Percentiles rank a stretch among this genome's conserved stretches.
Conservation (phyloP, 2,888 invertebrate species). For the Flexamia atlantica region DNA sequence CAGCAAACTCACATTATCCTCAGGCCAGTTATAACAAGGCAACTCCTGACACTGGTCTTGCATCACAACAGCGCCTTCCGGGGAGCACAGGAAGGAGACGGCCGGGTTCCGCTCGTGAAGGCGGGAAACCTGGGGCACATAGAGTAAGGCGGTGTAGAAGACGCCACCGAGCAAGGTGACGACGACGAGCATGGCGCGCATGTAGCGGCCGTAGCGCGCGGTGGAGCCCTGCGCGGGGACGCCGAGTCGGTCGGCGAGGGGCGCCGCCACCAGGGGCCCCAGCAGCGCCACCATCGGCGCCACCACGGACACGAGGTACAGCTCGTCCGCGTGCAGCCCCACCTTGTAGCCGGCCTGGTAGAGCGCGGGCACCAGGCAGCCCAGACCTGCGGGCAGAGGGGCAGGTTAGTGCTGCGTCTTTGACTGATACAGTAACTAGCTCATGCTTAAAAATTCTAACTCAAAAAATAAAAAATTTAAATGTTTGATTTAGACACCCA, state of each 20-base stretch:
- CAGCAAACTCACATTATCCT: slow-evolving; percentile 72
- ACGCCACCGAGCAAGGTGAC: slow-evolving; percentile 83
- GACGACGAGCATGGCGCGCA: slow-evolving; percentile 83
- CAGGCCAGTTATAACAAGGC: slow-evolving; percentile 83
- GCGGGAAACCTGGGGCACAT: slow-evolving; percentile 82
- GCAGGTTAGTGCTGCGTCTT: no score
- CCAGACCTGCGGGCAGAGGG: slow-evolving; percentile 81
- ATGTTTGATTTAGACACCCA: no score
- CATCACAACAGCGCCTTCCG: slow-evolving; percentile 83
- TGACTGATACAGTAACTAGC: no score
- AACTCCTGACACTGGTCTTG: slow-evolving; percentile 85
- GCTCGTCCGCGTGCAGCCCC: slow-evolving; percentile 86
- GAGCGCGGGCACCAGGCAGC: slow-evolving; percentile 89
- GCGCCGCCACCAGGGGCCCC: slow-evolving; percentile 87
- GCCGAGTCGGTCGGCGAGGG: slow-evolving; percentile 86
- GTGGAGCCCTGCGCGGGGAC: slow-evolving; percentile 74
- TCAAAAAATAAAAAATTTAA: no score
- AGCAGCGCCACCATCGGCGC: slow-evolving; percentile 88
- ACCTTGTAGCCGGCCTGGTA: slow-evolving; percentile 86
- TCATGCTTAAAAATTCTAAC: no score
- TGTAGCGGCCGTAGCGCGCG: slow-evolving; percentile 74
- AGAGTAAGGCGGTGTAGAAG: slow-evolving; percentile 82
- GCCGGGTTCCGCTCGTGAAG: slow-evolving; percentile 79
- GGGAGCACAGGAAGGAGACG: slow-evolving; percentile 85
- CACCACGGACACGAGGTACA: slow-evolving; percentile 86